Conservation (phyloP, 2,888 invertebrate genomes). For the Ennomos quercinarius region DNA sequence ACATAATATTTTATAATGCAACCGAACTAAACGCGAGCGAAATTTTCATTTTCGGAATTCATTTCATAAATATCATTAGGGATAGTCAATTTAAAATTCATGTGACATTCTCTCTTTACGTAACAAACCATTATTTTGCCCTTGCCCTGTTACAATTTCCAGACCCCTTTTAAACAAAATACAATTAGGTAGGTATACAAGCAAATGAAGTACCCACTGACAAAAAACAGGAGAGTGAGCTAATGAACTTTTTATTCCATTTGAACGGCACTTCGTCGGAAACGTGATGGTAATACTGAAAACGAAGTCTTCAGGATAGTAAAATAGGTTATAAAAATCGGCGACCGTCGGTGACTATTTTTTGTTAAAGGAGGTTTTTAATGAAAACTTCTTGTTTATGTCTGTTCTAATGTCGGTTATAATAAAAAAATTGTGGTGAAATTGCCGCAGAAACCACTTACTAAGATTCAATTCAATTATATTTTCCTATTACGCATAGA, state of each 20-base stretch:
- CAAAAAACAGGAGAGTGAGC: conserved; percentile 17
- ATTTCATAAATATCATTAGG: no score
- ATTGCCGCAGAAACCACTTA: no score
- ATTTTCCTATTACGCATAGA: no score
- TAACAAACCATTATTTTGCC: background rate
- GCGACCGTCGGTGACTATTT: background rate
- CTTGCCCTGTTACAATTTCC: background rate
- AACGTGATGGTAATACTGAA: conserved; percentile 25
- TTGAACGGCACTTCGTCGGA: conserved; percentile 9
- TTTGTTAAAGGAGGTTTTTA: no score
- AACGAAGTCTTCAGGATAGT: conserved; percentile 10
- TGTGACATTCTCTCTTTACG: background rate
- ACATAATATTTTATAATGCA: no score
- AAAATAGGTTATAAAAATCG: conserved; percentile 11
- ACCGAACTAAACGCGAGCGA: no score
- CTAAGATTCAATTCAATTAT: no score
- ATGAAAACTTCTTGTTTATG: no score
- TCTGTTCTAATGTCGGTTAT: no score
- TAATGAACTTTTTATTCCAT: conserved; percentile 30
- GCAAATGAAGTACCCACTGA: conserved; percentile 9
- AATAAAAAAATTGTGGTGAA: no score
- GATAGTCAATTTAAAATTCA: no score
- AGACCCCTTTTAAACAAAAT: conserved; percentile 11
- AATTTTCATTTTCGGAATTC: no score
- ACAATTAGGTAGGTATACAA: conserved; percentile 1